Conservation (phyloP, 2,888 invertebrate genomes). For the Hydrotaea diabolus region DNA sequence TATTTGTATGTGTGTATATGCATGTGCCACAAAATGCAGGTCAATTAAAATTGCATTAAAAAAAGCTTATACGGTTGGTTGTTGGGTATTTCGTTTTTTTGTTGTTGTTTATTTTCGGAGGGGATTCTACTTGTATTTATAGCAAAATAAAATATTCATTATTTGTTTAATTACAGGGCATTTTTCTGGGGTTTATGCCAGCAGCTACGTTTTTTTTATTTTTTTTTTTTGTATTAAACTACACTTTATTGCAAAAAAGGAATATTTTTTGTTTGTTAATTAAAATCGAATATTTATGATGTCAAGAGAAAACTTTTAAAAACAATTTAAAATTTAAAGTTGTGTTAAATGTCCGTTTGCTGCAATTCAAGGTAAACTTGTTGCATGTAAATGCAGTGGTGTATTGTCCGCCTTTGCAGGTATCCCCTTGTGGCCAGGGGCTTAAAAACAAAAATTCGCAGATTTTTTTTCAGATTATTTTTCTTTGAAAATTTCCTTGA, state of each 20-base stretch:
- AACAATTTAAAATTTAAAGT: conserved; percentile 19
- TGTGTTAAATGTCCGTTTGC: neutral
- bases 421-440: neutral
- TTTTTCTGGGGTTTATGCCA: neutral
- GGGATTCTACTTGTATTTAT: neutral
- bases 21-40: conserved; percentile 49
- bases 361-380: conserved; percentile 14
- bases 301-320: no score
- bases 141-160: neutral
- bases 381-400: conserved; percentile 16
- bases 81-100: conserved; percentile 11
- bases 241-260: no score
- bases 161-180: conserved; percentile 19
- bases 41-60: conserved; percentile 64
- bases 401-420: neutral
- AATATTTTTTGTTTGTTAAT: neutral
- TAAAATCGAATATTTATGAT: no score
- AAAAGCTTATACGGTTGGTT: conserved; percentile 35
- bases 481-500: neutral
- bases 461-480: neutral
- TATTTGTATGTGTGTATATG: conserved; percentile 8
- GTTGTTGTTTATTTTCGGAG: neutral
- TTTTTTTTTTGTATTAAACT: neutral
- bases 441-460: neutral
- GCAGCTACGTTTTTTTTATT: neutral